Base-by-base conservation (phyloP, 2,888 invertebrate species). In the Agapetus fuscipes region DNA sequence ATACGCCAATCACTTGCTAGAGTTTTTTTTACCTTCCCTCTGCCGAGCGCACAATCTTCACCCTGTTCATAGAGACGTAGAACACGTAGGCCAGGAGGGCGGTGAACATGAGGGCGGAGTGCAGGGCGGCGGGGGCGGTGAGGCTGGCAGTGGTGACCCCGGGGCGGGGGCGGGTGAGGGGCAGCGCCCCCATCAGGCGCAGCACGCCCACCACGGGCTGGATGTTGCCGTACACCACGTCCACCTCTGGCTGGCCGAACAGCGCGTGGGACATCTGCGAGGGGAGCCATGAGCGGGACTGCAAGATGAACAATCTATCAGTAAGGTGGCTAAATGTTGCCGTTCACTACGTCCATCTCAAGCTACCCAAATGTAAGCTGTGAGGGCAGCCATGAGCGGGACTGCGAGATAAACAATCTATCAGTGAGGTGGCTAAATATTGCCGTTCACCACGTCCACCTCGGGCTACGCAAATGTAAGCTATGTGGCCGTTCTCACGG, bases 51-150 rank as follows among this genome's bases (percentile, higher is more conserved):
- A 78, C 61, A 43, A 79, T 72, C 50, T 74, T 70, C 1, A 80
- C 74, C 46, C 76, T 75, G 51, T 77, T 65, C 46, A 74, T 67
- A 31, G 76, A 72, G 2, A 80, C 66, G 51, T 78, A 82, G 0
- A 69, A 57, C 11, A 79, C 68, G 50, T 78, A 78, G 39, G 58
- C 66, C 34, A 69, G 49, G 27, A 78, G 54, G 2, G 67, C 51
- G 15, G 66, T 36, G 49, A 71, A 77, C 13, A 78, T 53, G 4
- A 63, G 38, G 1, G 69, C 47, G 0, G 80, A 78, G 50, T 82
- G 82, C 0, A 66, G 51, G 65, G 79, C 71, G 1, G 76, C 62
- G 1, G 72, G 55, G 0, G 77, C 72, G 1, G 66, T 63, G 2
- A 75, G 49, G 9, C 57, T 55, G 46, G 72, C 75, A 39, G 60